Evolutionary conservation across 2,113 vertebrate genomes (phyloP), one percentile per base, ranked within the genome.

Genomic region (Eurypyga helias): DNA sequence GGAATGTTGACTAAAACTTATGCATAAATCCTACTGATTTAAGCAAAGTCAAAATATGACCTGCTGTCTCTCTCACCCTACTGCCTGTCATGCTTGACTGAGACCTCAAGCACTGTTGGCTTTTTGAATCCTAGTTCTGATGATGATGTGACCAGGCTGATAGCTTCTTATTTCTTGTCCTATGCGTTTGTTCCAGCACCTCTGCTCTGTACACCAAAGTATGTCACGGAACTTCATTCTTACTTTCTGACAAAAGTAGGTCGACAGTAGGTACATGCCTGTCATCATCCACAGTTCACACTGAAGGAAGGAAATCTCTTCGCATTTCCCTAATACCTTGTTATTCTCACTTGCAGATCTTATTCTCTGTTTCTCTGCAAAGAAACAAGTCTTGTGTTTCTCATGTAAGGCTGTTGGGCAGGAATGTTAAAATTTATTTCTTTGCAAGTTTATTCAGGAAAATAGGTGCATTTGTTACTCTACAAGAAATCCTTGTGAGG

Each of bases 171-270:
- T 43, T 86, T 83, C 79, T 80, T 12, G 83, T 76, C 67, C 43
- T 15, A 5, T 2, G 16, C 54, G 41, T 66, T 73, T 93, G 28
- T 81, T 90, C 33, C 71, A 75, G 46, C 38, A 60, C 60, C 26
- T 89, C 11, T 17, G 58, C 49, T 83, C 76, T 73, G 51, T 51
- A 16, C 41, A 18, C 17, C 24, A 24, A 72, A 87, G 20, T 48
- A 52, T 2, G 4, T 57, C 45, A 62, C n/a, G 80, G 61, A 54
- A 52, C 80, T 69, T 84, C 23, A 8, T 69, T 84, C 69, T 95
- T 79, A 11, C 49, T 77, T 91, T 77, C 38, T 90, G 54, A 77
- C 28, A 88, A 81, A 95, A 94, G 62, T 92, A 81, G 85, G 67
- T 96, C 75, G 90, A 52, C 43, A 58, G 34, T 48, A 57, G 33